These are phyloP conservation scores for Sarcophaga variegata DNA, from an alignment of 2,888 invertebrate genomes.

Conservation along the genomic window DNA sequence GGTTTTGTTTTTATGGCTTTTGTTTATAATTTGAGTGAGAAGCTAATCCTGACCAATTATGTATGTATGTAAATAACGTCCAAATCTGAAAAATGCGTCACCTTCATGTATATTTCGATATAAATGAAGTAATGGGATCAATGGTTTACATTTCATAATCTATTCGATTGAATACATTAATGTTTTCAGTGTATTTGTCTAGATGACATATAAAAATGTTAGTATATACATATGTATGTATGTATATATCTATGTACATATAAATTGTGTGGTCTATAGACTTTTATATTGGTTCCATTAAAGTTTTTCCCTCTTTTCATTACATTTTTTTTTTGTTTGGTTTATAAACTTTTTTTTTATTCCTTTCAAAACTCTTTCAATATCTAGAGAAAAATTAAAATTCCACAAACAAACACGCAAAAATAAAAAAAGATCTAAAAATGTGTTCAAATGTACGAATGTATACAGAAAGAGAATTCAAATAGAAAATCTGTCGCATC, in stretches of 20 bases:
- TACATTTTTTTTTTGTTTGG: slow-evolving; percentile 46
- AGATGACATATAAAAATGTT: not conserved
- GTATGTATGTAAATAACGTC: too few relatives aligned
- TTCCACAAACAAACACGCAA: slow-evolving; percentile 44
- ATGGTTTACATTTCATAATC: too few relatives aligned
- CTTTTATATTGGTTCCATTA: slow-evolving; percentile 74
- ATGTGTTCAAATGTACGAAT: slow-evolving; percentile 47
- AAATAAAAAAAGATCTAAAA: slow-evolving; percentile 3
- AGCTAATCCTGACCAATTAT: too few relatives aligned
- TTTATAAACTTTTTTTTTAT: slow-evolving; percentile 39
- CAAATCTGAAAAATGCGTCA: too few relatives aligned
- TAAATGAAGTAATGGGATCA: too few relatives aligned
- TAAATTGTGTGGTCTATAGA: slow-evolving; percentile 58
- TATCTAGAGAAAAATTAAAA: slow-evolving; percentile 61
- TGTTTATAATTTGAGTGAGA: too few relatives aligned
- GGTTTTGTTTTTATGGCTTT: too few relatives aligned
- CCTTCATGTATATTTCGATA: too few relatives aligned
- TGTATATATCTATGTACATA: slow-evolving; percentile 3
- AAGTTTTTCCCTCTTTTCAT: slow-evolving; percentile 71
- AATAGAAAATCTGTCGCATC: slow-evolving; percentile 60
- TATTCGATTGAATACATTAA: not conserved
- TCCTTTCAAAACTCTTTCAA: slow-evolving; percentile 40
- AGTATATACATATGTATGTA: too few relatives aligned
- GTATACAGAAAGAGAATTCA: slow-evolving; percentile 16
- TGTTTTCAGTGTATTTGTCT: not conserved